Conservation (phyloP, 2,888 invertebrate genomes). For the Lacanobia oleracea region DNA sequence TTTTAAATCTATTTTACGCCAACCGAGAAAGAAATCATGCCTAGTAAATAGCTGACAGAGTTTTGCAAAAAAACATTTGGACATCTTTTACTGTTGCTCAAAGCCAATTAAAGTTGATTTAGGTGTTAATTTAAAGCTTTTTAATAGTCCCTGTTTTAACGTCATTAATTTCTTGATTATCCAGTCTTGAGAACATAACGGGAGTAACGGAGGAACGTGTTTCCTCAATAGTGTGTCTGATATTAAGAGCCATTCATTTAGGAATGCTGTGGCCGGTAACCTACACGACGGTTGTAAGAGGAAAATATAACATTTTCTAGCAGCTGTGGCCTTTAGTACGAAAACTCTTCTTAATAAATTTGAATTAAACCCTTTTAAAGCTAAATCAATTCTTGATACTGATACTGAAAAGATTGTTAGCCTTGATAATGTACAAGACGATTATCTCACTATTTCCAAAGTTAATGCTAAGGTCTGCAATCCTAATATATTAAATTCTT, state of each 20-base stretch:
- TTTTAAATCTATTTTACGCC: background rate
- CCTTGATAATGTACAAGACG: background rate
- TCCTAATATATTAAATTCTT: too few relatives aligned
- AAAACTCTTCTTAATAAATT: background rate
- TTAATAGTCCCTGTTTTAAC: conserved; percentile 9
- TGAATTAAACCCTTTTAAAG: background rate
- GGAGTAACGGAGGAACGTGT: background rate
- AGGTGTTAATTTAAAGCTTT: conserved; percentile 16
- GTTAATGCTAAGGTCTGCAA: background rate
- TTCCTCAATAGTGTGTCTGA: background rate
- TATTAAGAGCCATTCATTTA: background rate
- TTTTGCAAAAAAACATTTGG: background rate
- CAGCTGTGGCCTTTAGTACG: too few relatives aligned
- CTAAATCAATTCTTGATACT: background rate
- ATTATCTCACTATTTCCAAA: too few relatives aligned
- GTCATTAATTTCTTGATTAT: background rate
- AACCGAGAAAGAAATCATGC: background rate
- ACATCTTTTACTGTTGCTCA: conserved; percentile 20
- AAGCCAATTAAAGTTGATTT: conserved; percentile 13
- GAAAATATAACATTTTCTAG: background rate
- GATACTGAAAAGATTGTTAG: background rate
- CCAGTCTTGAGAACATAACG: background rate
- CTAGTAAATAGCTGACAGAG: background rate
- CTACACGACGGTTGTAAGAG: background rate
- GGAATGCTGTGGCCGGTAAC: background rate